These are phyloP conservation scores for Achroia grisella DNA, from an alignment of 1,140 invertebrate species.

Conservation along the genomic window DNA sequence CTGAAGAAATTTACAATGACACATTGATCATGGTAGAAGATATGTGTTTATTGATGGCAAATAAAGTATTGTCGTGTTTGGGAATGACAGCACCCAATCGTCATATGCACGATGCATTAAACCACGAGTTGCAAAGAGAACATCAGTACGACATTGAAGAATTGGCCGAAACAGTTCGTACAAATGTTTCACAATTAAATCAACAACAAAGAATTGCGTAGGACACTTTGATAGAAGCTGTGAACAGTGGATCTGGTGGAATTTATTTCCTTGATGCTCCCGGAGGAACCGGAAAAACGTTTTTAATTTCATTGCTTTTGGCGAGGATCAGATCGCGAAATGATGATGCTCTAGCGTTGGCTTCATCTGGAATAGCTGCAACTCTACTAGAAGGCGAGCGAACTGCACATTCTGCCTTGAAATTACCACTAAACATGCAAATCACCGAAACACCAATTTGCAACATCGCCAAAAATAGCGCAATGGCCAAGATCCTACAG, in stretches of 20 bases:
- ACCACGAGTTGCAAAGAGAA: slow-evolving; percentile 48
- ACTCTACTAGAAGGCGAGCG: slow-evolving; percentile 57
- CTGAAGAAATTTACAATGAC: slow-evolving; percentile 25
- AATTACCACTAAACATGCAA: slow-evolving; percentile 6
- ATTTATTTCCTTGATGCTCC: slow-evolving; percentile 60
- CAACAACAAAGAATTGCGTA: slow-evolving; percentile 35
- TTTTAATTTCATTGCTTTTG: slow-evolving; percentile 43
- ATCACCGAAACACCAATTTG: slow-evolving; percentile 7
- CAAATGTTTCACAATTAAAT: slow-evolving; percentile 30
- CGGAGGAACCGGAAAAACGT: slow-evolving; percentile 24
- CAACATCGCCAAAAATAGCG: slow-evolving; percentile 61
- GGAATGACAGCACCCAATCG: slow-evolving; percentile 35
- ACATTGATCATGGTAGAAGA: slow-evolving; percentile 26
- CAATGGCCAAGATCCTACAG: slow-evolving; percentile 63
- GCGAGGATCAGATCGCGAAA: slow-evolving; percentile 26
- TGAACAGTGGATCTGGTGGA: slow-evolving; percentile 23
- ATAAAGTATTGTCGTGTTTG: slow-evolving; percentile 28
- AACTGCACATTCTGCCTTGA: slow-evolving; percentile 65
- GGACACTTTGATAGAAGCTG: slow-evolving; percentile 45
- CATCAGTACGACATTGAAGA: slow-evolving; percentile 23
- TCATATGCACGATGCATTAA: slow-evolving; percentile 11
- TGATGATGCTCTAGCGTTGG: slow-evolving; percentile 54
- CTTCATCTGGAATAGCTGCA: slow-evolving; percentile 74
- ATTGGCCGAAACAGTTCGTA: slow-evolving; percentile 23
- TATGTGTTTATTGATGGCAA: slow-evolving; percentile 14